phyloP scores from a whole-genome alignment of 2,888 invertebrate genomes.

The Eupithecia abbreviata region DNA sequence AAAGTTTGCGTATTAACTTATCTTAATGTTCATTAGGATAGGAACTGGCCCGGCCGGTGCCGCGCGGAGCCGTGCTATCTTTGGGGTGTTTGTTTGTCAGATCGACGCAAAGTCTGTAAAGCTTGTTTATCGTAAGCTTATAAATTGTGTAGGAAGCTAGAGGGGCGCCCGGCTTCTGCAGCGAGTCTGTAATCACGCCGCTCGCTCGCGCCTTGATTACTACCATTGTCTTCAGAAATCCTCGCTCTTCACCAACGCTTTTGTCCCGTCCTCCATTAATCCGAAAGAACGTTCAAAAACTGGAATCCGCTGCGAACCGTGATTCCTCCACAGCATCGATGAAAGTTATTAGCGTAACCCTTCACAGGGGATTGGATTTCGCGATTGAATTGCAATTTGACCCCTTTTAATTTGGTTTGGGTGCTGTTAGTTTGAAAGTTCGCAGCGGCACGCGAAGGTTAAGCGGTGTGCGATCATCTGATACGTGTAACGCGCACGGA shows the following conservation, averaged over 20 bases:
- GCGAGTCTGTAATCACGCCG: constrained; percentile 56
- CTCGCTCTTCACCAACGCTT: constrained; percentile 64
- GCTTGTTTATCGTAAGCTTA: constrained; percentile 64
- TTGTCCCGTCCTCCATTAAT: constrained; percentile 64
- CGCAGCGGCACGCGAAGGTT: constrained; percentile 60
- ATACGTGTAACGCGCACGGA: constrained; percentile 53
- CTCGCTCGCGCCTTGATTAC: constrained; percentile 67
- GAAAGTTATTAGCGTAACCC: constrained; percentile 57
- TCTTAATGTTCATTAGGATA: constrained; percentile 31
- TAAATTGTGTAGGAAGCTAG: constrained; percentile 57
- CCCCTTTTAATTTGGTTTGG: constrained; percentile 62
- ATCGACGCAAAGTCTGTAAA: constrained; percentile 48
- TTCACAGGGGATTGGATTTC: constrained; percentile 59
- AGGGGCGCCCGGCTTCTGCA: constrained; percentile 28
- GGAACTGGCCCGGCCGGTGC: constrained; percentile 26
- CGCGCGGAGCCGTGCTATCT: constrained; percentile 27
- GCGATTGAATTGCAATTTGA: constrained; percentile 65
- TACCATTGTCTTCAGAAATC: constrained; percentile 71
- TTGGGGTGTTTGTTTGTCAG: constrained; percentile 32
- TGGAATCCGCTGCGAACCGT: constrained; percentile 48
- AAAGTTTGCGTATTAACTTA: constrained; percentile 30
- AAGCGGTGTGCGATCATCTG: constrained; percentile 60
- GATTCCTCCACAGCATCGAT: constrained; percentile 43
- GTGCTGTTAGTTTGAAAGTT: constrained; percentile 47
- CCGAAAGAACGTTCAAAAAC: constrained; percentile 56